Conservation (phyloP, 2,113 vertebrate genomes). For the Seriola aureovittata region DNA sequence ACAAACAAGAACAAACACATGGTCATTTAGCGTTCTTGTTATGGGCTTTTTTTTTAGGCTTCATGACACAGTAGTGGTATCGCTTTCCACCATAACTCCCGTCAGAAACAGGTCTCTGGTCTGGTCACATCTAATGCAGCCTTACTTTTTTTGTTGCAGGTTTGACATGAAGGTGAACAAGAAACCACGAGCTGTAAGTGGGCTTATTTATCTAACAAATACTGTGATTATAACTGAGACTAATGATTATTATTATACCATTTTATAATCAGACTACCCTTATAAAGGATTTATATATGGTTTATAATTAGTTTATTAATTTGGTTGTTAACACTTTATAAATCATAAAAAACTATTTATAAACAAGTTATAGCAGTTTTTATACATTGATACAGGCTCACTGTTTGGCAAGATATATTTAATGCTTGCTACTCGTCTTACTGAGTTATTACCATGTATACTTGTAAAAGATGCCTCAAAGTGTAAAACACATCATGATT, state of each 20-base stretch:
- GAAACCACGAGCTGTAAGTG: slow-evolving; percentile 98
- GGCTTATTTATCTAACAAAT: not conserved
- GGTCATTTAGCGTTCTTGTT: slow-evolving; percentile 57
- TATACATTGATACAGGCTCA: too few relatives aligned
- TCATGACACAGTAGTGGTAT: slow-evolving; percentile 53
- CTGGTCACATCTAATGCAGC: not conserved
- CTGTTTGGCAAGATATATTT: too few relatives aligned
- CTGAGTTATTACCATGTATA: too few relatives aligned
- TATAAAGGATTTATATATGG: too few relatives aligned
- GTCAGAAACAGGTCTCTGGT: not conserved
- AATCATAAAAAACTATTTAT: too few relatives aligned
- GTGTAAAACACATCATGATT: too few relatives aligned
- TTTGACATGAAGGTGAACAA: slow-evolving; percentile 99
- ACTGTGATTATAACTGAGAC: not conserved
- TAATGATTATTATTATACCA: not conserved
- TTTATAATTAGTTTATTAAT: too few relatives aligned
- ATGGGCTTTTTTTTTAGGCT: slow-evolving; percentile 44
- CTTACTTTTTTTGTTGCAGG: slow-evolving; percentile 81
- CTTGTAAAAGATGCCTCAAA: too few relatives aligned
- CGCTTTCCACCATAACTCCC: slow-evolving; percentile 25
- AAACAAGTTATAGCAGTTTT: too few relatives aligned
- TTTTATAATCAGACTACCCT: too few relatives aligned
- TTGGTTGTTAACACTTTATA: too few relatives aligned
- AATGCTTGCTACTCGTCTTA: too few relatives aligned
- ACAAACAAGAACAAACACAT: slow-evolving; percentile 39